Percentiles rank a stretch among this genome's conserved stretches.
phyloP scores from a whole-genome alignment of 1,140 invertebrate species.

The Drosophila lacertosa region DNA sequence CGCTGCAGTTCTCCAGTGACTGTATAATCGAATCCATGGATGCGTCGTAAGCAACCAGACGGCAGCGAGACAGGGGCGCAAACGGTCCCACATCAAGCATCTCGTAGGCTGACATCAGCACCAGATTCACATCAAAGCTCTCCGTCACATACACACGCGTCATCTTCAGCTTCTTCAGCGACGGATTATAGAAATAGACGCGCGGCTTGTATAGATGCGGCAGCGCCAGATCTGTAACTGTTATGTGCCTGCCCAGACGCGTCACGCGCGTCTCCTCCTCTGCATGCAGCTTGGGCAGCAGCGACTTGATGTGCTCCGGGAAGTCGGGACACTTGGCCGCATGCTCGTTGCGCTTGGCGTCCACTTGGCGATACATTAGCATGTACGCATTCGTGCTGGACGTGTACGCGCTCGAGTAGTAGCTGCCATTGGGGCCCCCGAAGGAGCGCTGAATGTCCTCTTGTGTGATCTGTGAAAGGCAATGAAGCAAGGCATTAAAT shows the following conservation, averaged over 20 bases:
- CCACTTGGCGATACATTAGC: conserved; percentile 95
- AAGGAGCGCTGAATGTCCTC: conserved; percentile 94
- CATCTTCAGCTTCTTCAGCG: conserved; percentile 85
- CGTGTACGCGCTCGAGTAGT: conserved; percentile 90
- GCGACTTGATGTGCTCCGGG: conserved; percentile 89
- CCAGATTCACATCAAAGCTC: conserved; percentile 85
- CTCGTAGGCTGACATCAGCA: conserved; percentile 86
- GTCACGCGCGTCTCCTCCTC: conserved; percentile 88
- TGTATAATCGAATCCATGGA: conserved; percentile 88
- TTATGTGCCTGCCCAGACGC: conserved; percentile 84
- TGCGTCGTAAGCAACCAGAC: conserved; percentile 90
- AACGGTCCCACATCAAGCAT: conserved; percentile 86
- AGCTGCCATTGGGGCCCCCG: conserved; percentile 88
- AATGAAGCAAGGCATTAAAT: not conserved
- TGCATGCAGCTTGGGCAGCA: conserved; percentile 88
- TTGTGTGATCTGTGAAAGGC: conserved; percentile 87
- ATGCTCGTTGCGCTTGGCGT: conserved; percentile 88
- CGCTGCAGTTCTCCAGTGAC: conserved; percentile 88
- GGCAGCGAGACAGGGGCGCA: conserved; percentile 88
- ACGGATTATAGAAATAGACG: conserved; percentile 88
- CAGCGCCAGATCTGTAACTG: conserved; percentile 65
- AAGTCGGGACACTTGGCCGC: conserved; percentile 89
- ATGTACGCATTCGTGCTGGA: conserved; percentile 97
- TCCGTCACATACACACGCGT: conserved; percentile 86
- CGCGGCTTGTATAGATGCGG: conserved; percentile 87